Base-by-base conservation (phyloP, 37 sponge, comb jelly and placozoan species). In the Ephydatia muelleri region DNA sequence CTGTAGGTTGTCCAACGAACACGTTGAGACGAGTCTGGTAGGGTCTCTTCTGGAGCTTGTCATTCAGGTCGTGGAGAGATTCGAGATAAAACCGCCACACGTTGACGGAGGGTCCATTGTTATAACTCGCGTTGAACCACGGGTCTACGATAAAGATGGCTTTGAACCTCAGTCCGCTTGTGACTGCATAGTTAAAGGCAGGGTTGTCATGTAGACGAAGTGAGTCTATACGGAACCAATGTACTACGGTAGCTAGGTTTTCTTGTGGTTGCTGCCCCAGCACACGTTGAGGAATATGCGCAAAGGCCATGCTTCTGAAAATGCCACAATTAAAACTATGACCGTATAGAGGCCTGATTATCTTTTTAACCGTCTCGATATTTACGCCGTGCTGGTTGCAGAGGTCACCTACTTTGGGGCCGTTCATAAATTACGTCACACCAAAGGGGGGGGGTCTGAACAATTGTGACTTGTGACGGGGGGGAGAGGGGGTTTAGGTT, bases 131-230 rank as follows among this genome's bases (percentile, higher is more conserved):
- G 38, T 84, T 79, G 75, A 88, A 87, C 85, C 81, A 92, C 37
- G 88, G 85, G 39, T 92, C 92, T 27, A 88, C 66, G 75, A 92
- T 81, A 38, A 82, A 88, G 4, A 92, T 31, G 16, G 85, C 80
- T 28, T 68, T 81, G 57, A 86, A 84, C 27, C 72, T 72, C 35
- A 66, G 21, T 21, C 81, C 73, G 28, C 68, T 78, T 9, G 78
- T 34, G 68, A 91, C 87, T 14, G 95, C 87, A 16, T 89, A 68
- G 9, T 33, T 49, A 83, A 94, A 91, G n/a, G 95, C 73, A 23
- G 95, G 87, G 49, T 94, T 94, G 81, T 94, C 95, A 75, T 91
- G 89, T 11, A 94, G 82, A 3, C 95, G 88, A 23, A 94, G 85
- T 25, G 82, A 82, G 69, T 86, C 91, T 16, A 84, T 35, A 26